Evolutionary conservation across 2,888 invertebrate genomes (phyloP).

Genomic region (Stomorhina lunata): DNA sequence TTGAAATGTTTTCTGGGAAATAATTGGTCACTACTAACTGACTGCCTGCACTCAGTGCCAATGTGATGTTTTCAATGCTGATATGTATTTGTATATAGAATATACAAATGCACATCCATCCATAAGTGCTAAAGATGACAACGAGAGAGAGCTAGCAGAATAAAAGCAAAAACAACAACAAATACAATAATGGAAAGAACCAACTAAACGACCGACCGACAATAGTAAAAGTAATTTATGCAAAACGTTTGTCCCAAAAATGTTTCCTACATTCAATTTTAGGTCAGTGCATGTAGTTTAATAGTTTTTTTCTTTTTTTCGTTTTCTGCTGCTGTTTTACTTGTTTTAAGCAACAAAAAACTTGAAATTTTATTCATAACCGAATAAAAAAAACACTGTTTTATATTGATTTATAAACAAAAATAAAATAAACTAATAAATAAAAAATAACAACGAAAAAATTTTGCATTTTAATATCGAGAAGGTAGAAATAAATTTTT

Average conservation of each 20-base stretch:
- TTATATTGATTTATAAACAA: conserved; percentile 21
- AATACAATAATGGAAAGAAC: background rate
- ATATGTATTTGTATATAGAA: no score
- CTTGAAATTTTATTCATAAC: background rate
- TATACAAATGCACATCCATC: no score
- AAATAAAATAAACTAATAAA: background rate
- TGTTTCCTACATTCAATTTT: conserved; percentile 27
- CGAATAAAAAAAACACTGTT: background rate
- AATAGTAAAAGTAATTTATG: conserved; percentile 35
- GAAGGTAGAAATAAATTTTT: conserved; percentile 22
- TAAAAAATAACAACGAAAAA: background rate
- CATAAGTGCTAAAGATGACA: conserved; percentile 1
- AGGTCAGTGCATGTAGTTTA: conserved; percentile 23
- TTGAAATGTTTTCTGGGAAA: background rate
- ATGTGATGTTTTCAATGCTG: background rate
- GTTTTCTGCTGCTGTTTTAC: background rate
- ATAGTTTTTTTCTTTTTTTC: background rate
- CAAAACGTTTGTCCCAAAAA: conserved; percentile 36
- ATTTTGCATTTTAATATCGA: conserved; percentile 2
- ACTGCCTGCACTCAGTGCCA: background rate
- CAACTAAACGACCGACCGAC: background rate
- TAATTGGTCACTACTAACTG: conserved; percentile 9
- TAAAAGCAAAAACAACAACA: background rate
- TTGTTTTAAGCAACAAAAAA: background rate
- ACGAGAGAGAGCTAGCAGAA: background rate